Conservation (phyloP, 2,888 invertebrate species). For the Macaria liturata region DNA sequence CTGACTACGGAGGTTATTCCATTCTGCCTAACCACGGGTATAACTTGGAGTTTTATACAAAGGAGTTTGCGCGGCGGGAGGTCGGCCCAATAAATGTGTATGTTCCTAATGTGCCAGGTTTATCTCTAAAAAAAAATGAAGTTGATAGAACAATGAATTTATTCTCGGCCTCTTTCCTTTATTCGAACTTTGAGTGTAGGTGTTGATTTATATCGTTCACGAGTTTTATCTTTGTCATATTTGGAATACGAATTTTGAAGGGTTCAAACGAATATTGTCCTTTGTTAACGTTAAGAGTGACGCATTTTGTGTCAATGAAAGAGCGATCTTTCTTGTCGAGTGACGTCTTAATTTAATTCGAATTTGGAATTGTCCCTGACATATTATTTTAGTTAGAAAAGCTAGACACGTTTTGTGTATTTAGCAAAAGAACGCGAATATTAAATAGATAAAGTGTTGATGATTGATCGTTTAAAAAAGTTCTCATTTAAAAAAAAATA, state of each 20-base stretch:
- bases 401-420: constrained; percentile 9
- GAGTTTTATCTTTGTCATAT: constrained; percentile 30
- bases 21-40: constrained; percentile 19
- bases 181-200: constrained; percentile 36
- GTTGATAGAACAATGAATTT: constrained; percentile 49
- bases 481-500: too few relatives aligned
- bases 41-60: constrained; percentile 26
- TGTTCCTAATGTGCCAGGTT: constrained; percentile 42
- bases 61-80: constrained; percentile 38
- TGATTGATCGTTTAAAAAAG: not conserved
- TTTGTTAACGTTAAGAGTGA: not conserved
- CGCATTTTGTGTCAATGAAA: not conserved
- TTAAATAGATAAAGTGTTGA: not conserved
- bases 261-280: not conserved
- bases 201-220: constrained; percentile 40
- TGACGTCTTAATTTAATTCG: constrained; percentile 17
- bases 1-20: constrained; percentile 9
- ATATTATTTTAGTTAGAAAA: not conserved
- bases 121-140: constrained; percentile 49
- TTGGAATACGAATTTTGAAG: constrained; percentile 31
- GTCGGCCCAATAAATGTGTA: constrained; percentile 39
- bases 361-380: not conserved
- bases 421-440: constrained; percentile 1
- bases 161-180: constrained; percentile 38
- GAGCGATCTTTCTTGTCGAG: constrained; percentile 7